Conservation (phyloP, 2,797 vertebrate species). For the Mycteria americana region DNA sequence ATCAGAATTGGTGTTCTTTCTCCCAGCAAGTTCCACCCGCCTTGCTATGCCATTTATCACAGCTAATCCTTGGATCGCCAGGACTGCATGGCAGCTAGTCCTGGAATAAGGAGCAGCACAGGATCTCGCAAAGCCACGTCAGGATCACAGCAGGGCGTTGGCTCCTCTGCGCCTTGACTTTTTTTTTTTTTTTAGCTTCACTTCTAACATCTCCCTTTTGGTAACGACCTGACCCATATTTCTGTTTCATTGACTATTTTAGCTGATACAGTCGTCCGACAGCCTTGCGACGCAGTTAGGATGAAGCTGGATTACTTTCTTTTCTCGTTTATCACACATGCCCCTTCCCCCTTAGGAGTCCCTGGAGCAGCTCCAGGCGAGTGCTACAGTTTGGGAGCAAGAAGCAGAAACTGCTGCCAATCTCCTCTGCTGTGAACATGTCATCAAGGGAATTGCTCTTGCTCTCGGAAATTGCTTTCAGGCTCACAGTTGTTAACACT, state of each 20-base stretch:
- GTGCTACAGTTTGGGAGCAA: neutral
- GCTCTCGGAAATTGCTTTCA: neutral
- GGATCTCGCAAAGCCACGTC: neutral
- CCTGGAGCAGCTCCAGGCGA: slow-evolving; percentile 13
- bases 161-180: neutral
- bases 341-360: neutral
- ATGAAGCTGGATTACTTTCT: neutral
- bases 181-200: neutral
- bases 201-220: neutral
- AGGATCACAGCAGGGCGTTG: neutral
- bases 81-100: neutral
- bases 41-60: rapidly evolving
- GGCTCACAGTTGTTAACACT: neutral
- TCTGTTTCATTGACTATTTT: neutral
- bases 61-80: neutral
- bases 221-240: neutral
- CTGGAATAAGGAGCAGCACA: neutral
- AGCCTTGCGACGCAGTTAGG: neutral
- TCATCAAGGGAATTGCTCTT: neutral
- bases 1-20: neutral
- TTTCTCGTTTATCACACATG: neutral
- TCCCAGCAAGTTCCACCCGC: neutral
- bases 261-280: rapidly evolving
- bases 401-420: slow-evolving; percentile 16
- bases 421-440: neutral